Percentiles rank a stretch among this genome's conserved stretches.
These are phyloP conservation scores for Seira sanloemensis DNA, from an alignment of 2,888 invertebrate genomes.

Conservation along the genomic window DNA sequence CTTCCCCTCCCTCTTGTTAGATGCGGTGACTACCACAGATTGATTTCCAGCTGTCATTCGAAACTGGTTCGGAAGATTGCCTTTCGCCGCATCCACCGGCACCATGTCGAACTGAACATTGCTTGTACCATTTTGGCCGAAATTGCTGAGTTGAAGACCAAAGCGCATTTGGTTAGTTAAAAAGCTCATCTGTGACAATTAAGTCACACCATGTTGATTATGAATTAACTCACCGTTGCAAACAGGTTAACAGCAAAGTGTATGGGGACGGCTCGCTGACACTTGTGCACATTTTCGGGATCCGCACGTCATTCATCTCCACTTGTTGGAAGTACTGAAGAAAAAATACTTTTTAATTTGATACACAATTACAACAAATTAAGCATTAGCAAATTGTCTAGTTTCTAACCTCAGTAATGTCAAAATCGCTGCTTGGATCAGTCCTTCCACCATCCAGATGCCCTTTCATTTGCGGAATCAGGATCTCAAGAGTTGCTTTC, in stretches of 20 bases:
- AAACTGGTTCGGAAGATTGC: slow-evolving; percentile 94
- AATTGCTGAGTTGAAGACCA: slow-evolving; percentile 81
- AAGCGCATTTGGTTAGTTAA: too few species aligned
- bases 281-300: slow-evolving; percentile 96
- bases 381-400: background rate
- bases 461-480: slow-evolving; percentile 94
- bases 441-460: slow-evolving; percentile 72
- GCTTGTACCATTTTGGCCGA: slow-evolving; percentile 88
- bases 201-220: too few species aligned
- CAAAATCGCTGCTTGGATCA: slow-evolving; percentile 70
- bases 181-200: too few species aligned
- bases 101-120: slow-evolving; percentile 91
- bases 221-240: slow-evolving; percentile 81
- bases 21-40: slow-evolving; percentile 83
- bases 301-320: slow-evolving; percentile 93
- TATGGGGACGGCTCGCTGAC: slow-evolving; percentile 97
- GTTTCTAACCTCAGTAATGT: slow-evolving; percentile 67
- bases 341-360: slow-evolving; percentile 32
- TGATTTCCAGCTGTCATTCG: slow-evolving; percentile 96
- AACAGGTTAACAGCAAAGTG: slow-evolving; percentile 92
- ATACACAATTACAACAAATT: background rate
- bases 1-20: slow-evolving; percentile 96
- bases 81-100: slow-evolving; percentile 79
- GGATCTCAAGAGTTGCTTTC: slow-evolving; percentile 89
- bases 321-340: slow-evolving; percentile 92